These are phyloP conservation scores for Odontocerum albicorne DNA, from an alignment of 2,888 invertebrate genomes.

Conservation along the genomic window DNA sequence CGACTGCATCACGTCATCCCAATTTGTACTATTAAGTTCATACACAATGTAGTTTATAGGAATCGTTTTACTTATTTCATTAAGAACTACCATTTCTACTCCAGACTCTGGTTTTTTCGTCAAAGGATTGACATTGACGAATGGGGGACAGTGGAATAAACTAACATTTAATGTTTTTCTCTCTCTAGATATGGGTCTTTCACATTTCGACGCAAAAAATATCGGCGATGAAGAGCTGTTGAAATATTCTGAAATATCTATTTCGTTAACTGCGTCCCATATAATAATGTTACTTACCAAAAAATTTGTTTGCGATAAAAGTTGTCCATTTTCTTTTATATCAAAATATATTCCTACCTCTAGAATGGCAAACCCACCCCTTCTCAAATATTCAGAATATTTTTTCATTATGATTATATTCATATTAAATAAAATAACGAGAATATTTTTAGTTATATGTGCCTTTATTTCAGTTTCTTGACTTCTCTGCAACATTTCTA, in stretches of 20 bases:
- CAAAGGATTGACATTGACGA: background rate
- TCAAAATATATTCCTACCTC: too few relatives aligned
- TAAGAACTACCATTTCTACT: background rate
- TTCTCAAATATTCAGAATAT: too few relatives aligned
- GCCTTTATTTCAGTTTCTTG: background rate
- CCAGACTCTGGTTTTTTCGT: background rate
- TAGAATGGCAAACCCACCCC: too few relatives aligned
- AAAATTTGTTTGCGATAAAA: too few relatives aligned
- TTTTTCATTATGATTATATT: background rate
- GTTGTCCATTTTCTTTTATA: too few relatives aligned
- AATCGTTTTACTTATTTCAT: background rate
- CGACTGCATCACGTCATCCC: background rate
- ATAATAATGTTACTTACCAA: background rate
- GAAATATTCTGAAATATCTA: background rate
- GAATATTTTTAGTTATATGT: background rate
- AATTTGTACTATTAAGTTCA: background rate
- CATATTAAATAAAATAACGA: background rate
- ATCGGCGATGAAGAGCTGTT: background rate
- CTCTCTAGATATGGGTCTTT: background rate
- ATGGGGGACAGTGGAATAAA: background rate
- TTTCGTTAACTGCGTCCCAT: background rate
- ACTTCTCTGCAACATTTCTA: background rate
- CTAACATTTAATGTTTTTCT: background rate
- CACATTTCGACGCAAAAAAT: background rate
- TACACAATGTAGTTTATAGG: background rate